Conservation (phyloP, 2,113 vertebrate genomes). For the Odobenus rosmarus region DNA sequence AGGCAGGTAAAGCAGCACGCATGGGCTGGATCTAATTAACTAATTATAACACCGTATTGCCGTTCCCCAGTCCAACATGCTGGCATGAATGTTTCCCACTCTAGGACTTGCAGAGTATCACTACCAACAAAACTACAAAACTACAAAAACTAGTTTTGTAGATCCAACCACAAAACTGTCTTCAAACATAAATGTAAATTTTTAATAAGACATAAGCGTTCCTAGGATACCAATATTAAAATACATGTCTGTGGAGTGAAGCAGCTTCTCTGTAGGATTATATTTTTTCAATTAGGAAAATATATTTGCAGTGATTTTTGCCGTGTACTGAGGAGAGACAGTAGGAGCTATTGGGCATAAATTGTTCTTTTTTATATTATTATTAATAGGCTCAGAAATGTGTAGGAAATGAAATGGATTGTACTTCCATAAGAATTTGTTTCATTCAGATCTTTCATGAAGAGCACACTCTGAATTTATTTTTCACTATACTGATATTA, state of each 20-base stretch:
- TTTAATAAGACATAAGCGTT: background rate
- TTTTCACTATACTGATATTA: background rate
- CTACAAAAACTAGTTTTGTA: too few species aligned
- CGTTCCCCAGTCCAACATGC: rapidly evolving
- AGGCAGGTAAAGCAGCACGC: rapidly evolving
- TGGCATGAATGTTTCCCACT: background rate
- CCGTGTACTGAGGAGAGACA: background rate
- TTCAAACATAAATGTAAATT: background rate
- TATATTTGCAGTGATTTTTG: background rate
- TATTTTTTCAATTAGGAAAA: background rate
- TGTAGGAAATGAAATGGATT: background rate
- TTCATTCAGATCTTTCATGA: background rate
- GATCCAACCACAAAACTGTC: background rate
- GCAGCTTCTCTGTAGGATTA: background rate
- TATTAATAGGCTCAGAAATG: background rate
- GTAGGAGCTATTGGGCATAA: rapidly evolving
- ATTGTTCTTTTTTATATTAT: background rate
- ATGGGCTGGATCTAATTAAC: background rate
- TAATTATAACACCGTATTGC: rapidly evolving
- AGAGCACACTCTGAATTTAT: background rate
- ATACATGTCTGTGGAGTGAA: background rate
- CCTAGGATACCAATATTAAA: background rate
- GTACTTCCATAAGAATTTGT: too few species aligned
- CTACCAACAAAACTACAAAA: background rate
- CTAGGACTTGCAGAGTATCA: too few species aligned